phyloP scores from a whole-genome alignment of 2,797 vertebrate genomes.

The Ctenochaetus hawaiiensis region DNA sequence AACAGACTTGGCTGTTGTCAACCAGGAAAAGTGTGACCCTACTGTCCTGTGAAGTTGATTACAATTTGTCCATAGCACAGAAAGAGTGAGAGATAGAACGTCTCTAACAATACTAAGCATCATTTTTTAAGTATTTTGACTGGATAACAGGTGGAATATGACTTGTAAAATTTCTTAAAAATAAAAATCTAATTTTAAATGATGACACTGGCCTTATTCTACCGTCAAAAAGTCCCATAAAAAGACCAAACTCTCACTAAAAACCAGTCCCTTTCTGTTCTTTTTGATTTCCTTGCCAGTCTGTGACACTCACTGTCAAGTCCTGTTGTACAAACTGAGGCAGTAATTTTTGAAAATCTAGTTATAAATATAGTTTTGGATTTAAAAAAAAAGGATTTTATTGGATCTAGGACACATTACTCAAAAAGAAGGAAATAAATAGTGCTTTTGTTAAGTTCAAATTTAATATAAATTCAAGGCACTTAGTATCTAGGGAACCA shows the following conservation, averaged over 20 bases:
- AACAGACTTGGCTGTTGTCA: slow-evolving; percentile 34
- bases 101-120: slow-evolving; percentile 7
- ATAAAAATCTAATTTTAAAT: slow-evolving; percentile 8
- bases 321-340: neutral
- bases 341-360: neutral
- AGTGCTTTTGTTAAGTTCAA: no score
- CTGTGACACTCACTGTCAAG: neutral
- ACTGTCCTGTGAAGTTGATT: slow-evolving; percentile 39
- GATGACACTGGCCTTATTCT: neutral
- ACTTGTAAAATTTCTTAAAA: slow-evolving; percentile 5
- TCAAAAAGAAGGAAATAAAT: no score
- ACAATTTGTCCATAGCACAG: slow-evolving; percentile 39
- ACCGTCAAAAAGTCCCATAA: slow-evolving; percentile 6
- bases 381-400: no score
- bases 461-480: no score
- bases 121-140: neutral
- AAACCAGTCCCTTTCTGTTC: neutral
- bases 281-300: neutral
- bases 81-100: neutral
- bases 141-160: slow-evolving; percentile 9
- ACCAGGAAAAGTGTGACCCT: slow-evolving; percentile 30
- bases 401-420: no score
- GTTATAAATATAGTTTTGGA: no score
- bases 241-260: slow-evolving; percentile 31
- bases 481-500: no score